phyloP scores from a whole-genome alignment of 2,888 invertebrate species.

The Tinea semifulvella region DNA sequence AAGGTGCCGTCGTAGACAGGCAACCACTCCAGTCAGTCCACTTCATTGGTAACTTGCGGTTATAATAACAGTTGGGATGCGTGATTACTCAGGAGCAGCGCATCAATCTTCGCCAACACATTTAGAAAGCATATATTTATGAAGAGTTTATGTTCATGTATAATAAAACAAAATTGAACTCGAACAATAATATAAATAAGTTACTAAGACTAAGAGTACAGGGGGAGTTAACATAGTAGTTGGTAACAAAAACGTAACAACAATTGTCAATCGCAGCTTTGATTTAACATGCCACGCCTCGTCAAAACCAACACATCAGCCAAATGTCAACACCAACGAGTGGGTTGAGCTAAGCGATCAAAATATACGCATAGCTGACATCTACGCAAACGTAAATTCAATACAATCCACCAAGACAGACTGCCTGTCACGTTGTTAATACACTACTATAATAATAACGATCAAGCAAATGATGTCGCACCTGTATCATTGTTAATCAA shows the following conservation, averaged over 20 bases:
- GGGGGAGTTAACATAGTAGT: too few species aligned
- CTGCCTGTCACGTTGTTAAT: background rate
- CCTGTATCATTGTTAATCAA: background rate
- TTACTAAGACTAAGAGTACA: too few species aligned
- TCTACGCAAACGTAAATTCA: slow-evolving; percentile 1
- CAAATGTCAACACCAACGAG: slow-evolving; percentile 31
- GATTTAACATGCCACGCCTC: slow-evolving; percentile 8
- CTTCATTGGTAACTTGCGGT: too few species aligned
- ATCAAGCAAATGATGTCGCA: background rate
- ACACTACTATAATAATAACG: background rate
- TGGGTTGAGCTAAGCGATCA: slow-evolving; percentile 25
- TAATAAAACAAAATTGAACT: too few species aligned
- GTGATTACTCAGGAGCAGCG: too few species aligned
- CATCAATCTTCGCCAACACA: too few species aligned
- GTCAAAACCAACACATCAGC: slow-evolving; percentile 12
- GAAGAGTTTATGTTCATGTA: too few species aligned
- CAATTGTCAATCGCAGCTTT: slow-evolving; percentile 4
- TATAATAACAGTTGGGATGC: too few species aligned
- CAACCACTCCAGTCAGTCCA: too few species aligned
- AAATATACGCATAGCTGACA: slow-evolving; percentile 21
- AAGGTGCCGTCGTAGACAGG: too few species aligned
- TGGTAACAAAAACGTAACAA: background rate
- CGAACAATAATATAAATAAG: too few species aligned
- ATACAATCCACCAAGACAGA: background rate
- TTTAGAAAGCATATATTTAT: too few species aligned